A percentile compares a stretch with the other conserved stretches of the same genome.
Conservation (phyloP, 2,888 invertebrate genomes). For the Plagodis dolabraria region DNA sequence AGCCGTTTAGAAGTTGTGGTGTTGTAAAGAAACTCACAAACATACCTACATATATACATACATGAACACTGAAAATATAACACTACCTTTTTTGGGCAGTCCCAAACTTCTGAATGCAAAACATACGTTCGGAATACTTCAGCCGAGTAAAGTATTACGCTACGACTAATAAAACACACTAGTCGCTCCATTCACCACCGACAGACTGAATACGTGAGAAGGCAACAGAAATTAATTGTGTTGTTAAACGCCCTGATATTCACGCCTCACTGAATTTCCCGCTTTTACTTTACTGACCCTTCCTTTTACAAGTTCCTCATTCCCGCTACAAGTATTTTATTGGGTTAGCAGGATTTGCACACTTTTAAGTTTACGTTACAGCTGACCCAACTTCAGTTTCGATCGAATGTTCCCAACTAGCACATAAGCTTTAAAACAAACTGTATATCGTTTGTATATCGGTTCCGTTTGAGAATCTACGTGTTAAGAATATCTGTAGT, state of each 20-base stretch:
- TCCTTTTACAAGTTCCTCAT: conserved; percentile 12
- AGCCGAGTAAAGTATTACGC: too few relatives aligned
- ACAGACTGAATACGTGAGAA: not conserved
- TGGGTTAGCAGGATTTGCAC: conserved; percentile 7
- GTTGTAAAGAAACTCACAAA: too few relatives aligned
- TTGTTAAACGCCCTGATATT: conserved; percentile 20
- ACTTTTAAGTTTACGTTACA: not conserved
- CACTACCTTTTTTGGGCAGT: too few relatives aligned
- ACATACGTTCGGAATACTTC: too few relatives aligned
- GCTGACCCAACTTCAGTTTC: too few relatives aligned
- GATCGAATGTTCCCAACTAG: too few relatives aligned
- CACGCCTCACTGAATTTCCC: conserved; percentile 12
- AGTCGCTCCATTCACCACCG: not conserved
- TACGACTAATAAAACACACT: not conserved
- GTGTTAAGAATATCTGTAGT: too few relatives aligned
- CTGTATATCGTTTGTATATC: conserved; percentile 1
- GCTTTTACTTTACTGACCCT: conserved; percentile 13
- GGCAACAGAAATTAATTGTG: conserved; percentile 16
- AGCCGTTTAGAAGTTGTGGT: too few relatives aligned
- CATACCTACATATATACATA: too few relatives aligned
- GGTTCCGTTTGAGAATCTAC: not conserved
- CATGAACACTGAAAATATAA: too few relatives aligned
- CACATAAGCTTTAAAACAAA: not conserved
- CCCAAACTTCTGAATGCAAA: too few relatives aligned
- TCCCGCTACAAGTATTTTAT: conserved; percentile 10